Percentiles rank a stretch among this genome's conserved stretches.
These are phyloP conservation scores for Phalloptychus januarius DNA, from an alignment of 2,797 vertebrate species.

Conservation along the genomic window DNA sequence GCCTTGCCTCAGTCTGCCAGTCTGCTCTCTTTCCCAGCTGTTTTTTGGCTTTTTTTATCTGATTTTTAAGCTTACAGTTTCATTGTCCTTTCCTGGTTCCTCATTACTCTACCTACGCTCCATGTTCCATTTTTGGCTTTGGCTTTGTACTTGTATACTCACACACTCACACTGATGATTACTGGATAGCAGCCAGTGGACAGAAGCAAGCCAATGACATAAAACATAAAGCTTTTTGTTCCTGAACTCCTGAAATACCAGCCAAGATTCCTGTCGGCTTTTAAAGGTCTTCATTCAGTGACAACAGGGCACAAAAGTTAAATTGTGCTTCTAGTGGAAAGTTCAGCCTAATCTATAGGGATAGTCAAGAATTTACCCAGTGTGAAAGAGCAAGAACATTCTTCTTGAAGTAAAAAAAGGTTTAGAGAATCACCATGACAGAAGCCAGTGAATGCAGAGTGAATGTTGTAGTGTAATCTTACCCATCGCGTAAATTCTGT, in stretches of 20 bases:
- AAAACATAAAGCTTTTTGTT: not conserved
- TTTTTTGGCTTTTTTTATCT: not conserved
- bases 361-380: not conserved
- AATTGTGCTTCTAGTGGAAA: not conserved
- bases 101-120: not conserved
- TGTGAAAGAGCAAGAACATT: not conserved
- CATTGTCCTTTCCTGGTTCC: not conserved
- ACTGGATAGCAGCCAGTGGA: no score
- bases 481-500: constrained; percentile 95
- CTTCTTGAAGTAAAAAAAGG: not conserved
- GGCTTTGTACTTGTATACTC: no score
- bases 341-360: not conserved
- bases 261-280: not conserved
- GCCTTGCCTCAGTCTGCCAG: not conserved
- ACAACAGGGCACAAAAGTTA: not conserved
- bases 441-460: not conserved
- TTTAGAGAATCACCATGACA: not conserved
- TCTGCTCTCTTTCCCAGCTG: not conserved
- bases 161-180: no score
- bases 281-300: not conserved
- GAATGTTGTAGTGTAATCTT: constrained; percentile 50
- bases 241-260: not conserved
- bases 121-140: not conserved
- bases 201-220: not conserved
- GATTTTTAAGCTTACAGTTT: no score